These are phyloP conservation scores for Lanistes nyassanus DNA, from an alignment of 1,140 invertebrate species.

Conservation along the genomic window DNA sequence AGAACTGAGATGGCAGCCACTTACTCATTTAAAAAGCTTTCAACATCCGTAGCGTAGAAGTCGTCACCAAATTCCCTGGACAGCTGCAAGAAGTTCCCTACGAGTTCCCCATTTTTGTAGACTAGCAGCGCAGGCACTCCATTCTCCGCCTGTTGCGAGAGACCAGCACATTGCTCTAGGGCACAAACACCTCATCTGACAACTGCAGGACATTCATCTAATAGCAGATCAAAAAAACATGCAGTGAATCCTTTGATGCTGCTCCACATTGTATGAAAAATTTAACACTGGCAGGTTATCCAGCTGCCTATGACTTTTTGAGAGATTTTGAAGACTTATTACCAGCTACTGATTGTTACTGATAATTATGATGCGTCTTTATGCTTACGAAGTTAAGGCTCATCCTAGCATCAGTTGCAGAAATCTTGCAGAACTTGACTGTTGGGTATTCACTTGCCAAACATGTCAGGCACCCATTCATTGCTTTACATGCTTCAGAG, in stretches of 20 bases:
- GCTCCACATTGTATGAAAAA: no score
- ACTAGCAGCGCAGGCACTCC: conserved; percentile 92
- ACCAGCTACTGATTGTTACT: no score
- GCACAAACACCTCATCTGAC: background rate
- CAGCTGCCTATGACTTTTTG: no score
- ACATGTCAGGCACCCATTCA: conserved; percentile 85
- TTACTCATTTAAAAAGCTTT: conserved; percentile 86
- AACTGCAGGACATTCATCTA: background rate
- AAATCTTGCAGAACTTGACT: conserved; percentile 92
- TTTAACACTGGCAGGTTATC: no score
- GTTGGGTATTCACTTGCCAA: conserved; percentile 84
- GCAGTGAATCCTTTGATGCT: no score
- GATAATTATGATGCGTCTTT: no score
- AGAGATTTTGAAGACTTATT: no score
- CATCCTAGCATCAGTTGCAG: conserved; percentile 75
- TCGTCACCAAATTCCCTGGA: conserved; percentile 89
- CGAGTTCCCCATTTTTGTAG: conserved; percentile 89
- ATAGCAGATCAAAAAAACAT: background rate
- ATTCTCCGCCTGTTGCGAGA: conserved; percentile 73
- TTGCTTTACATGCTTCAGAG: conserved; percentile 79
- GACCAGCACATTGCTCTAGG: background rate
- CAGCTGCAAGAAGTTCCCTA: conserved; percentile 92
- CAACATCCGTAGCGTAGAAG: conserved; percentile 90
- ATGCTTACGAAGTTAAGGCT: conserved; percentile 80
- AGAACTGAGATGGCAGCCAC: conserved; percentile 28